Conservation (phyloP, 1,140 invertebrate species). For the Drosophila neocordata region DNA sequence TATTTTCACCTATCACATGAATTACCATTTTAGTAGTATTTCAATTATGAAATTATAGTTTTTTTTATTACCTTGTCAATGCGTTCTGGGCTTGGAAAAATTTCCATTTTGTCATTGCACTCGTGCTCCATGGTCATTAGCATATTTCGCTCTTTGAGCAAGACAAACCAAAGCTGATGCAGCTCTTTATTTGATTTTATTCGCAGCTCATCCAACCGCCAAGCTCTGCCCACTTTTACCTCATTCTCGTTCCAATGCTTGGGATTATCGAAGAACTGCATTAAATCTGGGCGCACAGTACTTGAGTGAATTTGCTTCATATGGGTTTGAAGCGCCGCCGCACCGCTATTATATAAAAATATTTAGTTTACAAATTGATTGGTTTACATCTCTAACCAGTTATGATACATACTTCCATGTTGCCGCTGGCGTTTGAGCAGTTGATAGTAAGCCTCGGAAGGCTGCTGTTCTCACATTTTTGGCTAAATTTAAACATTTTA, state of each 20-base stretch:
- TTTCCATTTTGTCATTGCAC: conserved; percentile 86
- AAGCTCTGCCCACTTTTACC: conserved; percentile 93
- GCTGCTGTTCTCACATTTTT: conserved; percentile 44
- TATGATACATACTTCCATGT: conserved; percentile 40
- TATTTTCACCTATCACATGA: conserved; percentile 85
- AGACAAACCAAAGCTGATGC: conserved; percentile 98
- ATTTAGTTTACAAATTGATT: conserved; percentile 6
- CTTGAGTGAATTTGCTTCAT: conserved; percentile 50
- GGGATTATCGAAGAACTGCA: conserved; percentile 96
- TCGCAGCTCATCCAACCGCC: conserved; percentile 95
- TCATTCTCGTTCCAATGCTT: conserved; percentile 92
- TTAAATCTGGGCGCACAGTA: conserved; percentile 84
- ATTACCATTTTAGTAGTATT: neutral
- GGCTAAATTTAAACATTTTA: conserved; percentile 69
- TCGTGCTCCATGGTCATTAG: conserved; percentile 97
- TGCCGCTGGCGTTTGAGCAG: conserved; percentile 26
- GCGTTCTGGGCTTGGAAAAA: conserved; percentile 97
- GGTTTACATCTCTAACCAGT: no score
- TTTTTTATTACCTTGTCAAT: conserved; percentile 91
- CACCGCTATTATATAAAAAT: conserved; percentile 62
- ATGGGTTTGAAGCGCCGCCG: conserved; percentile 29
- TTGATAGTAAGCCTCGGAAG: conserved; percentile 32
- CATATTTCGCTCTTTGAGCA: conserved; percentile 99
- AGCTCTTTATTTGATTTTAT: conserved; percentile 98
- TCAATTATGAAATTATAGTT: neutral